Evolutionary conservation across 1,140 invertebrate species (phyloP).

Genomic region (Ganaspis sp.): DNA sequence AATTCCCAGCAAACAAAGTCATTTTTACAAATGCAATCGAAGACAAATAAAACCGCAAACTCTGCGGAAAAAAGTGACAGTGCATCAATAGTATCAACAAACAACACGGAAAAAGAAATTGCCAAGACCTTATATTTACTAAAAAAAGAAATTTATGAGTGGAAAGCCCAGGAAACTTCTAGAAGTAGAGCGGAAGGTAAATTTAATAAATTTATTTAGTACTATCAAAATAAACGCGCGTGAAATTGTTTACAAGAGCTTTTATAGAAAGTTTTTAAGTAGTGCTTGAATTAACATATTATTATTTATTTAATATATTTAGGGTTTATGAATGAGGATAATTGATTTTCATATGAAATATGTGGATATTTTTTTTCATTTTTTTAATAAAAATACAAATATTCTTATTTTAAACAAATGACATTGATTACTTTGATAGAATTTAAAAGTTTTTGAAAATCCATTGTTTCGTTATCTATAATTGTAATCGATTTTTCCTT

Average conservation of each 20-base stretch:
- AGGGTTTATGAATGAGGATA: too few species aligned
- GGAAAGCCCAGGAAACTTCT: constrained; percentile 39
- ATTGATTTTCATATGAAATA: too few species aligned
- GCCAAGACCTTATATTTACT: constrained; percentile 34
- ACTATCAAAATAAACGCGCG: neutral
- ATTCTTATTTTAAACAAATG: too few species aligned
- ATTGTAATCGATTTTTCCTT: too few species aligned
- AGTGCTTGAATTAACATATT: too few species aligned
- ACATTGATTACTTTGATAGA: too few species aligned
- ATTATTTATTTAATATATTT: too few species aligned
- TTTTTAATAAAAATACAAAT: too few species aligned
- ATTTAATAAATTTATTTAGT: neutral
- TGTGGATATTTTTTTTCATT: too few species aligned
- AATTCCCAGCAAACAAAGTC: neutral
- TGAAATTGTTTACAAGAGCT: neutral
- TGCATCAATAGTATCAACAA: constrained; percentile 7
- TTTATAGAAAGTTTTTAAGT: too few species aligned
- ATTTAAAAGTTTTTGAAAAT: too few species aligned
- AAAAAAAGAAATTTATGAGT: constrained; percentile 49
- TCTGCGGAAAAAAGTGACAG: constrained; percentile 26
- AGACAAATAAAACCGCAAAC: constrained; percentile 20
- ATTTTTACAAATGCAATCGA: neutral
- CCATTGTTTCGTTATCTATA: too few species aligned
- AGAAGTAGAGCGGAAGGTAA: constrained; percentile 38
- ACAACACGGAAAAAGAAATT: constrained; percentile 26